phyloP scores from a whole-genome alignment of 2,797 vertebrate genomes.

The Alosa sapidissima region DNA sequence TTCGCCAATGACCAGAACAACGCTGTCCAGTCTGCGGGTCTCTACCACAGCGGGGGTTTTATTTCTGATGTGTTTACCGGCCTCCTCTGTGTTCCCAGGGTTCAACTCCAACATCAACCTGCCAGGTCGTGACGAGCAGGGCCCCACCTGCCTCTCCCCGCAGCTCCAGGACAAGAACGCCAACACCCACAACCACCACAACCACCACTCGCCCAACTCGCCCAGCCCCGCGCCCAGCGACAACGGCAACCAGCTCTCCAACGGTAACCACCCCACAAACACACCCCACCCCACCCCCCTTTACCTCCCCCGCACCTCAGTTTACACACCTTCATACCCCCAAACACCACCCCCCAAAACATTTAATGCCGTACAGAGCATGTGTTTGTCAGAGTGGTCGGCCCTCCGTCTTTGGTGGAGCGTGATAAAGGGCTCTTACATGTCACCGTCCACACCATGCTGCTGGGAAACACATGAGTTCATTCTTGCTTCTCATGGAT shows the following conservation, averaged over 20 bases:
- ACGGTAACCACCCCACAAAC: slow-evolving; percentile 74
- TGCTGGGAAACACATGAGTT: not conserved
- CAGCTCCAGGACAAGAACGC: slow-evolving; percentile 93
- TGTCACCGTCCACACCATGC: not conserved
- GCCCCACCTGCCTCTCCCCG: slow-evolving; percentile 72
- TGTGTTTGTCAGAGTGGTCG: not conserved
- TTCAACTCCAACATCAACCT: slow-evolving; percentile 89
- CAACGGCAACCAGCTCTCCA: slow-evolving; percentile 92
- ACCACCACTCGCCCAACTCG: slow-evolving; percentile 67
- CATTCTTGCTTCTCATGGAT: not conserved
- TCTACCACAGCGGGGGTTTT: too few species aligned
- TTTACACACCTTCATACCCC: not conserved
- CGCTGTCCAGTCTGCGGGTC: too few species aligned
- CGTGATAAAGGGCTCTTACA: not conserved
- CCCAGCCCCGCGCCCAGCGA: slow-evolving; percentile 76
- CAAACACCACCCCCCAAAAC: not conserved
- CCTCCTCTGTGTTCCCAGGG: not conserved
- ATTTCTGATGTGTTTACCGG: not conserved
- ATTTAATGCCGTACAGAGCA: not conserved
- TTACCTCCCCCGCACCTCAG: not conserved
- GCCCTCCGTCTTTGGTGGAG: not conserved
- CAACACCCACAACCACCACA: slow-evolving; percentile 82
- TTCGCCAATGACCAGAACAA: too few species aligned
- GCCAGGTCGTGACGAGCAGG: slow-evolving; percentile 80
- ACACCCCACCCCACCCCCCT: not conserved